Base-by-base conservation (phyloP, 2,113 vertebrate genomes). In the Andinoacara biseriatus region DNA sequence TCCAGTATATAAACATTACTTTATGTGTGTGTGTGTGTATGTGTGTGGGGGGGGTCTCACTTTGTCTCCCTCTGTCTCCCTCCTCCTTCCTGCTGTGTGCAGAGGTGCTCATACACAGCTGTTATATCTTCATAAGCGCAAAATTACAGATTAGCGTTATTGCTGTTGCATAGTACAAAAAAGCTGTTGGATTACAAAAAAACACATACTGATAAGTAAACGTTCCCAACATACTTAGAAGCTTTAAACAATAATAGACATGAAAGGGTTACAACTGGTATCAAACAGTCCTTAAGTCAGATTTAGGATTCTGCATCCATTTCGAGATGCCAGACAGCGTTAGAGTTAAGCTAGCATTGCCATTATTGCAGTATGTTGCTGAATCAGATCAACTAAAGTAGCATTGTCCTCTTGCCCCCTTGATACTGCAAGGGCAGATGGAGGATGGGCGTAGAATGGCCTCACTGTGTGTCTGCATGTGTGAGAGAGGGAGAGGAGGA, bases 381-480 rank as follows among this genome's bases (percentile, higher is more conserved):
- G 54, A 86, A 89, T 89, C 80, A 81, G 82, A 90, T 87, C 85
- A 83, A 90, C 85, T 63, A 89, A 90, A 92, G 86, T 86, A 84
- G 85, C 88, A 79, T 83, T 92, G 90, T 90, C 82, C 83, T 78
- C 65, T 58, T 88, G 84, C 80, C 85, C 83, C 86, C 81, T 75
- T 80, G 72, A 84, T 81, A 86, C 86, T 79, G 76, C 78, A 88
- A 90, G 88, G 87, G 78, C 87, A 90, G 87, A 87, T 86, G 77
- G 84, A 87, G 84, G 86, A 67, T 86, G 76, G 86, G 78, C 22
- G 4, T 29, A 82, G 77, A 90, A 88, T 85, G 76, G 81, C 56
- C 59, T 80, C 61, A 57, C 75, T 84, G 61, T 85, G 46, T 67
- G 65, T 58, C 33, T 69, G n/a, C 61, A 52, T 54, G 52, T 63